Base-by-base conservation (phyloP, 2,888 invertebrate species). In the Scotopteryx bipunctaria region DNA sequence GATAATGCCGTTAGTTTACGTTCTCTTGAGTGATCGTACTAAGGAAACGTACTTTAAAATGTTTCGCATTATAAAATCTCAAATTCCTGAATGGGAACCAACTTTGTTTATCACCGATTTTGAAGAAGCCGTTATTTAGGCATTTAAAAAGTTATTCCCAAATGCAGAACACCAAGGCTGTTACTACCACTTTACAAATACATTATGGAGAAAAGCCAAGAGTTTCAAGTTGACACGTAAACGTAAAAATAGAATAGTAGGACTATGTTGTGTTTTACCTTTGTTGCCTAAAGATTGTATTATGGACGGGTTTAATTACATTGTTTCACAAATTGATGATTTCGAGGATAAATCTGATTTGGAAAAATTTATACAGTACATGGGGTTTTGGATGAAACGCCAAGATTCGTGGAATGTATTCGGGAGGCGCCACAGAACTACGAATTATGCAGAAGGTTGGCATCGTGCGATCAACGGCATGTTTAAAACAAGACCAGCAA, bases 391-490 rank as follows among this genome's bases (percentile, higher is more conserved):
- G 43, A 43, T 33, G 43, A 43, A 47, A 32, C 40, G 31, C 47
- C 19, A 47, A 47, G 47, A 47, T 47, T 38, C 32, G 25, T 47
- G 38, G 40, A 47, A 47, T 47, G 47, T 47, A 38, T 47, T 47
- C 47, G 47, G 47, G 38, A 40, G 31, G 21, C 47, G 38, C 47
- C 47, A 38, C 32, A 38, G 47, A 47, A 47, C 47, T 32, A 47
- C 47, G n/a, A n/a, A n/a, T n/a, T n/a, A n/a, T n/a, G n/a, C n/a
- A n/a, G n/a, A n/a, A n/a, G n/a, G n/a, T n/a, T 47, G 47, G 40
- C 47, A 47, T 38, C 47, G 40, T 38, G 47, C 37, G 38, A 47
- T 47, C 32, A 47, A 47, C 33, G 38, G 47, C 29, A 38, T 45
- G 46, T 46, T 23, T 38, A 46, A 46, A 46, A 46, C 31, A 17